Base-by-base conservation (phyloP, 2,113 vertebrate genomes). In the Mellivora capensis region DNA sequence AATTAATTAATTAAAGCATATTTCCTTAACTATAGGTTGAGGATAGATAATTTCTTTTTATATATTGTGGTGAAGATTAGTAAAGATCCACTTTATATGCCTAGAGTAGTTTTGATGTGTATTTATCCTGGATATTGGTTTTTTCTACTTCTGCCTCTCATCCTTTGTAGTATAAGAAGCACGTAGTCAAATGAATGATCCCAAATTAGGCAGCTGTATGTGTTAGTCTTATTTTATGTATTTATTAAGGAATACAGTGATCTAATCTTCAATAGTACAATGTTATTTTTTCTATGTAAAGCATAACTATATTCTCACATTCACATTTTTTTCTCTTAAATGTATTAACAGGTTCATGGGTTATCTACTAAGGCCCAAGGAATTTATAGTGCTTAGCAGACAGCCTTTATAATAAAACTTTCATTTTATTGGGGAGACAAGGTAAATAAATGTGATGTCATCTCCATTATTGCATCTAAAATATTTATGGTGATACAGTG, bases 281-380 rank as follows among this genome's bases (percentile, higher is more conserved):
- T 59, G 13, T 47, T 80, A 79, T 74, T 85, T 83, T 74, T 74
- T 85, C 5, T 61, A 23, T 79, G 1, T 49, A 95, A 81, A 82
- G 31, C 1, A 27, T 72, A 94, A 85, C 37, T 42, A 1, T 62
- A 44, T 94, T 64, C 52, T 96, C 44, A 61, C 69, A 90, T 82
- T 94, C n/a, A 88, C 25, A 39, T 57, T 96, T 57, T 88, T 77
- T 89, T 76, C 42, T 88, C n/a, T 77, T 81, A 94, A 94, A 42
- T 62, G 6, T 31, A 57, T 91, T 88, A 89, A 57, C 7, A 82
- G 18, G 54, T 90, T 96, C 89, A 79, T 93, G 29, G 12, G 9
- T 52, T 37, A 77, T 80, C 23, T 79, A 2, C 84, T 90, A 2
- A 49, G 14, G 7, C 3, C 4, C 80, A 76, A 92, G n/a, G 11